Evolutionary conservation across 1,140 invertebrate genomes (phyloP), one percentile per base, ranked within the genome.

Genomic region (Latrodectus geometricus): DNA sequence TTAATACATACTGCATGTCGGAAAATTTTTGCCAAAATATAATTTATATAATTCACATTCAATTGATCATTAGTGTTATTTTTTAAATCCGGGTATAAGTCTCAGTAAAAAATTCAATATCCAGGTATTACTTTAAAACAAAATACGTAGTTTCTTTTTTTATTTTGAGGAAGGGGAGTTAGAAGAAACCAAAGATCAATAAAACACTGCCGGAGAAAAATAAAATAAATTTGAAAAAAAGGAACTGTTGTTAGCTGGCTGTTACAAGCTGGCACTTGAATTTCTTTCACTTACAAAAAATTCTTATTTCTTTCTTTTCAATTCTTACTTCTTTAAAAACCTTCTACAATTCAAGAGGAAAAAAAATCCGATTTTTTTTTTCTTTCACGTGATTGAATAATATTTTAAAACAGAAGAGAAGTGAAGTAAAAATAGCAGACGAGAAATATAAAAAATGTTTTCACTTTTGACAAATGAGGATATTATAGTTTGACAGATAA

Each of bases 401-500:
- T 76, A 50, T 48, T 50, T 35, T 35, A 35, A 35, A 35, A 5
- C 35, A 35, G 35, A 35, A 35, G 35, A 35, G 35, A 35, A 35
- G 35, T 35, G 35, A 35, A 35, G 35, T 35, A 54, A 54, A 56
- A 76, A 17, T 17, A 21, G 54, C 52, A 76, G 35, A 61, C 11
- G 14, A 54, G 23, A 15, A 49, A 54, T 17, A 76, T 12, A 21
- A 76, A 56, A 48, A 76, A 76, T 35, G 35, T 8, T 9, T 35
- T 20, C 0, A 74, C 8, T 15, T 21, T 76, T 76, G 74, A 76
- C 74, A 76, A 76, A 76, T 61, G 74, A 48, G 74, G 74, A 76
- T 76, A 76, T 76, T 76, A 76, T 76, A 76, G 74, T 20, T 54
- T 76, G 74, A 56, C 74, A 54, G 74, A 76, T 76, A 76, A 76